Conservation (phyloP, 2,113 vertebrate genomes). For the Vidua chalybeata region DNA sequence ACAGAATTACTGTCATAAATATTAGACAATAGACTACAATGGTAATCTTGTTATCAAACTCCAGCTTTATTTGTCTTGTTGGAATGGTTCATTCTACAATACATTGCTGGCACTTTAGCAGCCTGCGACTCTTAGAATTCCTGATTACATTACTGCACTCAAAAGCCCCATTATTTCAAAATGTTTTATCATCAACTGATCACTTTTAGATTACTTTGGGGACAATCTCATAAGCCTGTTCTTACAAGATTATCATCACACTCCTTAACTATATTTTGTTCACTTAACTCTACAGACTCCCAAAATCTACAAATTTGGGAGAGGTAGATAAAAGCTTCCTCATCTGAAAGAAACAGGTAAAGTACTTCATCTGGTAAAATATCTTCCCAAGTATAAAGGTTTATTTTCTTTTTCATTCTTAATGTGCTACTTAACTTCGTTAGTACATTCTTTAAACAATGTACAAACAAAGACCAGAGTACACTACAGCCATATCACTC, state of each 20-base stretch:
- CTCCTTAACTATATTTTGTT: not conserved
- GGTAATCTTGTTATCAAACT: constrained; percentile 14
- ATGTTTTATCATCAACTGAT: constrained; percentile 22
- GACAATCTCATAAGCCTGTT: not conserved
- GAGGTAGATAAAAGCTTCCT: not conserved
- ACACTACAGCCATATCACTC: not conserved
- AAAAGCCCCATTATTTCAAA: constrained; percentile 45
- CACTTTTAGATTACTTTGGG: not conserved
- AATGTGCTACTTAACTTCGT: not conserved
- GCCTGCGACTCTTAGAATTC: not conserved
- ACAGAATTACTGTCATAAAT: constrained; percentile 30
- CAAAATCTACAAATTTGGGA: not conserved
- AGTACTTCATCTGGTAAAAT: not conserved
- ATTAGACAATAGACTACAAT: not conserved
- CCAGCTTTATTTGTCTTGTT: constrained; percentile 18
- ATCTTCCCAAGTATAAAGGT: not conserved
- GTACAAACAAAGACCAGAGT: not conserved
- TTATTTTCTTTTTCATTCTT: not conserved
- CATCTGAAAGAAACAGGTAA: not conserved
- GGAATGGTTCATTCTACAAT: not conserved
- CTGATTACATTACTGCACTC: constrained; percentile 7
- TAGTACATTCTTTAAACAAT: not conserved
- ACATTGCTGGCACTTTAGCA: not conserved
- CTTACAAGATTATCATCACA: not conserved
- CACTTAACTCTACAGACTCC: not conserved